Evolutionary conservation across 2,888 invertebrate genomes (phyloP).

Genomic region (Pharmacophagus antenor): DNA sequence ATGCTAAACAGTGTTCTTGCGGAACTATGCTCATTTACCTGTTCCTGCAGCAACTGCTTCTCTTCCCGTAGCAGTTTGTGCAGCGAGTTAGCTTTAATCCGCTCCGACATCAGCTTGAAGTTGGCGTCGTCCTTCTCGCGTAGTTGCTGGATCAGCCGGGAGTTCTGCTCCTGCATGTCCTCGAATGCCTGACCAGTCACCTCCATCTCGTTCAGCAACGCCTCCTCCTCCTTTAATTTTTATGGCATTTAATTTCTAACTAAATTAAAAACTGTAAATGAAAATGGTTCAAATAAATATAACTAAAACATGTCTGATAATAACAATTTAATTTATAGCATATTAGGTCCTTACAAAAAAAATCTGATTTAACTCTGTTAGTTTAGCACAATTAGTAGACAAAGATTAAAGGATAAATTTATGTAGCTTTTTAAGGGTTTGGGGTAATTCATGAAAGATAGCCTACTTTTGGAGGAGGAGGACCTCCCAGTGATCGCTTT

Average conservation of each 20-base stretch:
- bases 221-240: constrained; percentile 91
- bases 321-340: no score
- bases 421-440: no score
- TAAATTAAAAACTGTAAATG: no score
- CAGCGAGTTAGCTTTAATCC: constrained; percentile 96
- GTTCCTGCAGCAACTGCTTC: constrained; percentile 95
- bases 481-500: no score
- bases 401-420: no score
- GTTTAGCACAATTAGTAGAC: no score
- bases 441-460: no score
- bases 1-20: not conserved
- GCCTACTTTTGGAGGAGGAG: no score
- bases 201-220: constrained; percentile 98
- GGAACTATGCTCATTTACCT: constrained; percentile 69
- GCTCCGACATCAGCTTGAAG: constrained; percentile 98
- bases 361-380: no score
- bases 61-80: constrained; percentile 97
- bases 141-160: constrained; percentile 95
- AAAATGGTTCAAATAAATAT: no score
- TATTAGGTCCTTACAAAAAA: no score
- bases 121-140: constrained; percentile 99
- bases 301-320: no score
- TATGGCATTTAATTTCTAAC: not conserved
- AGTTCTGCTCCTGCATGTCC: constrained; percentile 99
- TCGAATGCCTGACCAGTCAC: constrained; percentile 99